A percentile compares a stretch with the other conserved stretches of the same genome.
These are phyloP conservation scores for Tangara arthus DNA, from an alignment of 2,797 vertebrate genomes.

Conservation along the genomic window DNA sequence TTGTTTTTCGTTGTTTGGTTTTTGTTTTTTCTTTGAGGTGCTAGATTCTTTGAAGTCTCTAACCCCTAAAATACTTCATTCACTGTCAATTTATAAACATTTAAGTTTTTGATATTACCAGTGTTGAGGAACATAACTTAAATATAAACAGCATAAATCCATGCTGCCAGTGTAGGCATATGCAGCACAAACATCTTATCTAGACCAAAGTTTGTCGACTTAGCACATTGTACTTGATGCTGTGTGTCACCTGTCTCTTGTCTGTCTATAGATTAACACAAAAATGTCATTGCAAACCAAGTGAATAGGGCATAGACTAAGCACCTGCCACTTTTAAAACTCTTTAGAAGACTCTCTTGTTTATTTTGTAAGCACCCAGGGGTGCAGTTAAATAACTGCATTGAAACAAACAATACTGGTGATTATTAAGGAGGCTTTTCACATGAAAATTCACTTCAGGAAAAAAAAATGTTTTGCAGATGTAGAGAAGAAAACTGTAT, in stretches of 20 bases:
- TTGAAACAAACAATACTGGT: constrained; percentile 80
- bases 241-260: constrained; percentile 81
- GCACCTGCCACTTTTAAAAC: constrained; percentile 92
- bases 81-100: not conserved
- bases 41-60: not conserved
- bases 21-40: not conserved
- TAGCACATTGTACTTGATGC: constrained; percentile 60
- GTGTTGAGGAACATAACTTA: not conserved
- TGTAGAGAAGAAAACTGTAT: constrained; percentile 82
- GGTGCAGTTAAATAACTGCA: constrained; percentile 85
- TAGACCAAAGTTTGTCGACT: constrained; percentile 62
- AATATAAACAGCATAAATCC: constrained; percentile 35
- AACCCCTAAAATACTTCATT: not conserved
- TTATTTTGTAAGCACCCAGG: constrained; percentile 83
- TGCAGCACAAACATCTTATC: constrained; percentile 58
- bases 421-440: constrained; percentile 83
- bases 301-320: constrained; percentile 86
- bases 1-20: not conserved
- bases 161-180: not conserved
- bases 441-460: constrained; percentile 82
- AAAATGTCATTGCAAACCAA: constrained; percentile 75
- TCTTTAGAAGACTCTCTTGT: constrained; percentile 84
- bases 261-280: constrained; percentile 80
- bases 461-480: constrained; percentile 81
- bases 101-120: not conserved